Conservation (phyloP, 1,140 invertebrate species). For the Euura saliciscinereae region DNA sequence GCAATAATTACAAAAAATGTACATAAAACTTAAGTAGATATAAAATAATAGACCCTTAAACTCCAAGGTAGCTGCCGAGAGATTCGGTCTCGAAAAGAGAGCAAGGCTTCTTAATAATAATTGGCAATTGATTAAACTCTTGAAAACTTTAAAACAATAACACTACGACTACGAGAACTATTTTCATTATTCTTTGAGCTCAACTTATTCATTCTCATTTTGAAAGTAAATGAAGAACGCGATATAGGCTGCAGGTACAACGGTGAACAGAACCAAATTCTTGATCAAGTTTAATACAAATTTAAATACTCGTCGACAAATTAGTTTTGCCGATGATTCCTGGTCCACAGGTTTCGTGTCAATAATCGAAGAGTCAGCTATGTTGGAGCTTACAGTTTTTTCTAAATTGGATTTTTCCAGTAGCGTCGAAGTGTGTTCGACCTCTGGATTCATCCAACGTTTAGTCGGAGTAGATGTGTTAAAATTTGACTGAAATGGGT, state of each 20-base stretch:
- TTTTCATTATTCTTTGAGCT: neutral
- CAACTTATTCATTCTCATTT: slow-evolving; percentile 11
- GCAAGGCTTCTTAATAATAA: neutral
- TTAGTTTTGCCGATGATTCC: neutral
- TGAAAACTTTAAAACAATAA: neutral
- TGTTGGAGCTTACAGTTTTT: neutral
- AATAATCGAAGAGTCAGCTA: neutral
- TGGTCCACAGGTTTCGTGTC: neutral
- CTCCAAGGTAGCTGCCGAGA: neutral
- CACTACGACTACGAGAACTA: neutral
- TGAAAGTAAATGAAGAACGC: slow-evolving; percentile 26
- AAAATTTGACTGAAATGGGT: neutral
- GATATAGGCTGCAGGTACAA: slow-evolving; percentile 28
- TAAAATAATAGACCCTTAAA: neutral
- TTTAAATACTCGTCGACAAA: neutral
- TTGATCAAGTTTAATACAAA: slow-evolving; percentile 19
- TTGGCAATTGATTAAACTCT: neutral
- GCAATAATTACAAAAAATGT: neutral
- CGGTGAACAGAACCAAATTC: slow-evolving; percentile 27
- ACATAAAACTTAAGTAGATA: slow-evolving; percentile 1
- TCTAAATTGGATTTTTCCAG: neutral
- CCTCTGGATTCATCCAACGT: neutral
- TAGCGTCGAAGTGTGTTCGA: neutral
- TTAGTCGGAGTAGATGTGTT: neutral
- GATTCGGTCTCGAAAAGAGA: neutral